These are phyloP conservation scores for Carposina sasakii DNA, from an alignment of 1,140 invertebrate genomes.

Conservation along the genomic window DNA sequence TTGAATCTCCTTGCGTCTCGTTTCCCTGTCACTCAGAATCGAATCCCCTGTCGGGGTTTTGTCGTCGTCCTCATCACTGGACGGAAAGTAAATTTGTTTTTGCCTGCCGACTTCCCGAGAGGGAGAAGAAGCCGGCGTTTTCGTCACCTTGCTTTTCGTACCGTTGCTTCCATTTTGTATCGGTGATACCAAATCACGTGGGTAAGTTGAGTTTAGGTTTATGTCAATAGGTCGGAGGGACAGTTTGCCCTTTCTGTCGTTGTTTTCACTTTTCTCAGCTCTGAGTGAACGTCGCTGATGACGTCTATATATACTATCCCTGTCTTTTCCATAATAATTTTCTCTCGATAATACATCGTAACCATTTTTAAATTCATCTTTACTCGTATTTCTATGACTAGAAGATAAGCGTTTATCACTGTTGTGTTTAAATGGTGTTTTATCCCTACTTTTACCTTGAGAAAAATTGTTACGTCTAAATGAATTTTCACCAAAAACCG, in stretches of 20 bases:
- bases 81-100: slow-evolving; percentile 67
- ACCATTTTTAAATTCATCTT: slow-evolving; percentile 54
- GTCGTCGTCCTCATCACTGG: slow-evolving; percentile 68
- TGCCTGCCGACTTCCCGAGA: slow-evolving; percentile 54
- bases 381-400: slow-evolving; percentile 45
- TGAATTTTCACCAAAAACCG: slow-evolving; percentile 79
- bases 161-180: slow-evolving; percentile 32
- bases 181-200: slow-evolving; percentile 59
- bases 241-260: slow-evolving; percentile 58
- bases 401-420: slow-evolving; percentile 49
- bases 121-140: slow-evolving; percentile 56
- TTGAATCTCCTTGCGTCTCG: slow-evolving; percentile 85
- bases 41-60: slow-evolving; percentile 72
- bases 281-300: slow-evolving; percentile 64
- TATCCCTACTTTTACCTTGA: slow-evolving; percentile 69
- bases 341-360: slow-evolving; percentile 46
- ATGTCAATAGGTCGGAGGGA: slow-evolving; percentile 71
- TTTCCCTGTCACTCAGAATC: slow-evolving; percentile 79
- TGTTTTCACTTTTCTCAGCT: slow-evolving; percentile 70
- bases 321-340: slow-evolving; percentile 58
- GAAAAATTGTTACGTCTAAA: slow-evolving; percentile 67
- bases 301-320: slow-evolving; percentile 65
- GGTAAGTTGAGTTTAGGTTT: slow-evolving; percentile 43
- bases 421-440: slow-evolving; percentile 73
- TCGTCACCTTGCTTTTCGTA: slow-evolving; percentile 37